These are phyloP conservation scores for Semnornis frantzii DNA, from an alignment of 2,113 vertebrate species.

Conservation along the genomic window DNA sequence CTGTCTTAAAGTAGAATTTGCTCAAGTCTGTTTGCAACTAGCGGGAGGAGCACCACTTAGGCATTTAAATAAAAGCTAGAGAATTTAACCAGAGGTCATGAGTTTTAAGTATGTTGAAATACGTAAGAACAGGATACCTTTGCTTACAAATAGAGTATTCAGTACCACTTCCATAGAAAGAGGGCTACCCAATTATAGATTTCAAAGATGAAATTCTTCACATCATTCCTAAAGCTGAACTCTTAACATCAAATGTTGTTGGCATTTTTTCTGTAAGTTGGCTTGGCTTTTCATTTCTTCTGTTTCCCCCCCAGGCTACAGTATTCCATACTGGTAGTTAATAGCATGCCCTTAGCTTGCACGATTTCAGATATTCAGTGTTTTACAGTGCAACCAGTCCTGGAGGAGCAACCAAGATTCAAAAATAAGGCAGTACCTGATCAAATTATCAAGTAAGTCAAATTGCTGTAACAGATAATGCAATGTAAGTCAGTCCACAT, in stretches of 20 bases:
- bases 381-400: slow-evolving; percentile 94
- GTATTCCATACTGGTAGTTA: background rate
- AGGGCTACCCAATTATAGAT: background rate
- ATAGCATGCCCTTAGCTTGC: slow-evolving; percentile 76
- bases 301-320: background rate
- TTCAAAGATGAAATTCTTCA: background rate
- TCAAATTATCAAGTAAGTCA: slow-evolving; percentile 95
- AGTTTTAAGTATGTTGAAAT: background rate
- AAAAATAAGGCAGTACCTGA: slow-evolving; percentile 97
- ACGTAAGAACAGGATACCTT: background rate
- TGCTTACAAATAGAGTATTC: background rate
- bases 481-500: background rate
- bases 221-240: background rate
- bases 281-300: background rate
- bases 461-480: background rate
- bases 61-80: background rate
- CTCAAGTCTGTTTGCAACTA: background rate
- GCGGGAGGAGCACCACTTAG: background rate
- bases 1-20: background rate
- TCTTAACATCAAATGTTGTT: slow-evolving; percentile 1
- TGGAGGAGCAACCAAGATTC: slow-evolving; percentile 91
- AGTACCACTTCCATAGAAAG: background rate
- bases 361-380: slow-evolving; percentile 90
- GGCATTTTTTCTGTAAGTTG: slow-evolving; percentile 27
- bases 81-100: background rate